These are phyloP conservation scores for Lymantria dispar DNA, from an alignment of 2,888 invertebrate species.

Conservation along the genomic window DNA sequence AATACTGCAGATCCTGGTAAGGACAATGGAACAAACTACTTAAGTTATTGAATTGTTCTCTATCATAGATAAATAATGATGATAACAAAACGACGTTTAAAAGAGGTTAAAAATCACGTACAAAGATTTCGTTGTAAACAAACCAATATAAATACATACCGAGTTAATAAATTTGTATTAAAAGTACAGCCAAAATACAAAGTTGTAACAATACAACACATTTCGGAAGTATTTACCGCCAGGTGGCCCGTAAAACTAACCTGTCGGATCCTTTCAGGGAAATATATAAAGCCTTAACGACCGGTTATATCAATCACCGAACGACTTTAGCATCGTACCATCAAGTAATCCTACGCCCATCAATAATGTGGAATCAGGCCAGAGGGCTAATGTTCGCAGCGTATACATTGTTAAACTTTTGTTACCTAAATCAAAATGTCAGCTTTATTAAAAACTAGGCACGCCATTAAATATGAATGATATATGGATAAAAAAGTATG, in stretches of 20 bases:
- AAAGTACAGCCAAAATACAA: background rate
- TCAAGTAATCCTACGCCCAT: slow-evolving; percentile 33
- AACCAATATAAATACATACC: too few species aligned
- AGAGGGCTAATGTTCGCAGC: slow-evolving; percentile 7
- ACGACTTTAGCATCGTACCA: slow-evolving; percentile 22
- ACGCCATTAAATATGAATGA: background rate
- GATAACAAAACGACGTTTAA: too few species aligned
- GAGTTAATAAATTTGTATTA: too few species aligned
- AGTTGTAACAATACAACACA: slow-evolving; percentile 3
- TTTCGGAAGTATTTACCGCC: slow-evolving; percentile 27
- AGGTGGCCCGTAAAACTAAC: slow-evolving; percentile 28
- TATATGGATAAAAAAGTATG: background rate
- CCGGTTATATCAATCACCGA: slow-evolving; percentile 38
- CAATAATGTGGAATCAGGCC: slow-evolving; percentile 40
- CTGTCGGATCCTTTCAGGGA: slow-evolving; percentile 29
- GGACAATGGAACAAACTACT: too few species aligned
- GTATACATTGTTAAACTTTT: background rate
- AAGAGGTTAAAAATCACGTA: too few species aligned
- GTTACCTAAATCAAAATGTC: background rate
- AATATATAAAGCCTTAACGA: slow-evolving; percentile 38
- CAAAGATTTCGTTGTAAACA: too few species aligned
- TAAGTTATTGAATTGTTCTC: too few species aligned
- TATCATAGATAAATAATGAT: too few species aligned
- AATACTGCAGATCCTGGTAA: too few species aligned
- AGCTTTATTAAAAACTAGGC: background rate